Conservation (phyloP, 2,888 invertebrate species). For the Colostygia pectinataria region DNA sequence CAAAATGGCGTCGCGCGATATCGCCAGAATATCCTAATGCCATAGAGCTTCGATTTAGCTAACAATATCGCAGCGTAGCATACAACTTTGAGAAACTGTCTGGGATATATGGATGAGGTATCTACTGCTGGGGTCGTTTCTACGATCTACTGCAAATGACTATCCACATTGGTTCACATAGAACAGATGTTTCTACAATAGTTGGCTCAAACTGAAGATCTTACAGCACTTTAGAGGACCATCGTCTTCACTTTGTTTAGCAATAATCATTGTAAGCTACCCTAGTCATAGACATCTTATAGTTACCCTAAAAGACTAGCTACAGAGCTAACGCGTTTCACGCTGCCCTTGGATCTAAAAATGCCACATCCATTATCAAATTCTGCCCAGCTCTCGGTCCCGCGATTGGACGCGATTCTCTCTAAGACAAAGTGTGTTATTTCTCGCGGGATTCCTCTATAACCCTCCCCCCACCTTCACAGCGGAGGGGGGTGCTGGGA, state of each 20-base stretch:
- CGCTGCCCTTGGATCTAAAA: background rate
- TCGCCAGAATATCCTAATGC: slow-evolving; percentile 34
- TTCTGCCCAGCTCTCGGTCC: slow-evolving; percentile 33
- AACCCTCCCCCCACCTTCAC: slow-evolving; percentile 16
- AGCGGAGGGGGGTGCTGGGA: slow-evolving; percentile 30
- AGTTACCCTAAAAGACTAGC: too few relatives aligned
- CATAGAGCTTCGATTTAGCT: slow-evolving; percentile 51
- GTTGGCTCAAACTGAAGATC: too few relatives aligned
- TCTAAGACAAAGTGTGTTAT: slow-evolving; percentile 79
- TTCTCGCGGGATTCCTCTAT: slow-evolving; percentile 66
- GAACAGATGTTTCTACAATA: too few relatives aligned
- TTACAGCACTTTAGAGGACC: too few relatives aligned
- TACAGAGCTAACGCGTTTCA: too few relatives aligned
- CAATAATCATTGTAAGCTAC: too few relatives aligned
- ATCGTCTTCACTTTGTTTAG: too few relatives aligned
- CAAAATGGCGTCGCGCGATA: slow-evolving; percentile 29
- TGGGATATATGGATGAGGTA: slow-evolving; percentile 5
- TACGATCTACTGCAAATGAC: too few relatives aligned
- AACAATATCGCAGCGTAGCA: slow-evolving; percentile 54
- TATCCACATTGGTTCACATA: too few relatives aligned
- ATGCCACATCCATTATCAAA: slow-evolving; percentile 41
- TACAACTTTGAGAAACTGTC: slow-evolving; percentile 30
- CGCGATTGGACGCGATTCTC: slow-evolving; percentile 68
- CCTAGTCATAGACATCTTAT: too few relatives aligned
- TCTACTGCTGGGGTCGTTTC: too few relatives aligned